A percentile compares a stretch with the other conserved stretches of the same genome.
Conservation (phyloP, 2,888 invertebrate species). For the Tupiocoris notatus region DNA sequence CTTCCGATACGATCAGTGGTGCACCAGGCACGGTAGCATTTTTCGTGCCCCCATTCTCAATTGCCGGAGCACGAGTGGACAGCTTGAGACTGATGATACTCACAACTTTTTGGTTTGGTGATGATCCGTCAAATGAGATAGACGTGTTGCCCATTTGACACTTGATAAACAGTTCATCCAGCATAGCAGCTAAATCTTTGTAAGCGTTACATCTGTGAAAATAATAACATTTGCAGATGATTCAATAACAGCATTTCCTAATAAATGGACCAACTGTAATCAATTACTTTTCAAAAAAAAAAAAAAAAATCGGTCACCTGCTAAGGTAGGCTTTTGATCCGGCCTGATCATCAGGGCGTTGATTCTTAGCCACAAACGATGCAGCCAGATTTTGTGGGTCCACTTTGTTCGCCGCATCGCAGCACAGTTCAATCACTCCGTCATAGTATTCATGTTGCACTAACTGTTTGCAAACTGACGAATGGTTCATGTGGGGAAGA, state of each 20-base stretch:
- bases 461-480: constrained; percentile 81
- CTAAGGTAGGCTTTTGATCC: constrained; percentile 72
- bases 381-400: constrained; percentile 86
- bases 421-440: constrained; percentile 84
- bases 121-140: constrained; percentile 36
- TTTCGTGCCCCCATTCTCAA: too few relatives aligned
- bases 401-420: constrained; percentile 78
- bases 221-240: too few relatives aligned
- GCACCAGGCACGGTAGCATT: too few relatives aligned
- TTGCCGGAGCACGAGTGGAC: not conserved
- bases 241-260: not conserved
- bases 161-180: constrained; percentile 68
- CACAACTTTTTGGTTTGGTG: constrained; percentile 43
- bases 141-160: constrained; percentile 54
- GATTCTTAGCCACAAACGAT: constrained; percentile 82
- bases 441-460: constrained; percentile 76
- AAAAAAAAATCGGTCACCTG: constrained; percentile 55
- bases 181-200: constrained; percentile 76
- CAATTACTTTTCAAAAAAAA: not conserved
- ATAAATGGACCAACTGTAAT: not conserved
- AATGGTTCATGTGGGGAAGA: constrained; percentile 80
- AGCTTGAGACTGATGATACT: constrained; percentile 14
- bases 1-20: too few relatives aligned
- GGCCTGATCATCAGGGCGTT: constrained; percentile 76
- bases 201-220: constrained; percentile 78